Base-by-base conservation (phyloP, 2,888 invertebrate species). In the Lottia gigantea region DNA sequence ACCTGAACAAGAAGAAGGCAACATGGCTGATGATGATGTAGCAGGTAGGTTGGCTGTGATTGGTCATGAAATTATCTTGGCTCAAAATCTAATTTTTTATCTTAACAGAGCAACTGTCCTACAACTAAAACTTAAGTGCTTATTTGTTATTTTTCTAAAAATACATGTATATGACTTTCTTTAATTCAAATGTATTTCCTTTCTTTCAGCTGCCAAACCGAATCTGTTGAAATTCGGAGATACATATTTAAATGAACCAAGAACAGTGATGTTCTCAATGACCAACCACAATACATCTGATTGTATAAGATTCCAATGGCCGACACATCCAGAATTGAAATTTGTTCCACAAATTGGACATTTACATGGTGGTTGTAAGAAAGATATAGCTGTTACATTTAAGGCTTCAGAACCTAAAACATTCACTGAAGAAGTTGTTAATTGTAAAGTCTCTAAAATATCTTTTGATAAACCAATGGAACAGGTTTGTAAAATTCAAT, bases 381-480 rank as follows among this genome's bases (percentile, higher is more conserved):
- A 92, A 79, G 90, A 91, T 71, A 83, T 92, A 26, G 85, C 90
- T 11, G 90, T 90, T 1, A 90, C 90, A 0, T 91, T 92, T 82
- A 87, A 89, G 67, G 83, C 91, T 11, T 83, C 84, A n/a, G 85
- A 86, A 66, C 89, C 91, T 0, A 84, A 82, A 26, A 76, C 77
- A 12, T 72, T 87, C 49, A 76, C 77, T 6, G 85, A 86, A 68
- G 73, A 82, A 8, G 74, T 78, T 4, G 74, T 89, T 19, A 75
- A 75, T 15, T 88, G 88, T 75, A 81, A 80, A 70, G 77, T 89
- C 46, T 77, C 76, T 62, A 87, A 86, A 76, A 88, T 89, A 70
- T 82, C 80, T 16, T 88, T 86, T 76, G 84, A 85, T 68, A 84
- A 85, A 71, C 83, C 84, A 6, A 68, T 74, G 14, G 82, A 81